Conservation (phyloP, 1,140 invertebrate species). For the Ectropis grisescens region DNA sequence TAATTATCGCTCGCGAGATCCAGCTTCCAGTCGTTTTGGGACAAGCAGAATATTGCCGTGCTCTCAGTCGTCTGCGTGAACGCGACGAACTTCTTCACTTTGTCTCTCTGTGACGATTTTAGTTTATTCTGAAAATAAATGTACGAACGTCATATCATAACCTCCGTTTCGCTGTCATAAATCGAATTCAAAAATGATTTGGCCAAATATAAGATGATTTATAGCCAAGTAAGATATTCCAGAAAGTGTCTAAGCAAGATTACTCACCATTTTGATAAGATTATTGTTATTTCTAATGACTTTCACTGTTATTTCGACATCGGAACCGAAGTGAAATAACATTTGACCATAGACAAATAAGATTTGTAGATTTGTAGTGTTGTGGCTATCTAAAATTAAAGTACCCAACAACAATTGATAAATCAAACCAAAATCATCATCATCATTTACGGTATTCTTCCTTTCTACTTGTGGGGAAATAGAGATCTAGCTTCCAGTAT, state of each 20-base stretch:
- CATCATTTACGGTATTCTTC: no score
- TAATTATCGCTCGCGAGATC: constrained; percentile 97
- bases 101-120: constrained; percentile 96
- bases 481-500: no score
- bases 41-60: constrained; percentile 93
- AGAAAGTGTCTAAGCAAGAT: constrained; percentile 4
- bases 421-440: no score
- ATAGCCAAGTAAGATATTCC: no score
- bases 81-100: constrained; percentile 96
- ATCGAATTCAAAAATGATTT: no score
- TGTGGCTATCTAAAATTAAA: no score
- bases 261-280: constrained; percentile 50
- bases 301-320: constrained; percentile 68
- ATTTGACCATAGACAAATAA: constrained; percentile 35
- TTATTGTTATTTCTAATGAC: constrained; percentile 52
- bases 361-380: no score
- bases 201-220: no score
- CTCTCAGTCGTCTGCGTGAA: constrained; percentile 97
- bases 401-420: no score
- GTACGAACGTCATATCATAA: constrained; percentile 56
- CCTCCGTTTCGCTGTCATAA: no score
- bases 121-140: constrained; percentile 90
- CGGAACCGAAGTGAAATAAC: constrained; percentile 58
- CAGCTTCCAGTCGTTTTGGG: constrained; percentile 97
- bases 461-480: no score